Evolutionary conservation across 2,888 invertebrate genomes (phyloP), one percentile per base, ranked within the genome.

Genomic region (Meteorus colon): DNA sequence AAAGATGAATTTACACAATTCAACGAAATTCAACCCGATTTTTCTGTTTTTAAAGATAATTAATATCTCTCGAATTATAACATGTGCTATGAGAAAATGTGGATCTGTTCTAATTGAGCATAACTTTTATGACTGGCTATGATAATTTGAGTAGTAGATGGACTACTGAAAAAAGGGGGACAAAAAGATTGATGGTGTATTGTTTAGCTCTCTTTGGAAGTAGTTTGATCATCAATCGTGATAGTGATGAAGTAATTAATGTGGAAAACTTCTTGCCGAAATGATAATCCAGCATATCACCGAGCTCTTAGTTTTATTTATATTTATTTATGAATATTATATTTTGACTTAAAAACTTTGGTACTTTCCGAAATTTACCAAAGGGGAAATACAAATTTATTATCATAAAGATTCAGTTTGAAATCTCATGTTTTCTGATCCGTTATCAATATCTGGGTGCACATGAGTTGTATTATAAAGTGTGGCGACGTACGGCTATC

Each of bases 1-100:
- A 29, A 24, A 60, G 67, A 69, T 69, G 73, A 34, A 63, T 75
- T 41, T 73, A 60, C 45, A 41, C 67, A 65, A 55, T 70, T 72
- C 59, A 27, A 27, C 37, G 2, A 48, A 63, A 55, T 59, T 70
- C 59, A 37, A n/a, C n/a, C n/a, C 4, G 3, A 60, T 60, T 60
- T 60, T 19, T 27, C 4, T 60, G 59, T 24, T 27, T 60, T 29
- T 2, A 48, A 48, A 10, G 0, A 48, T n/a, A n/a, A n/a, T 16
- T 48, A 5, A 16, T 1, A 48, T 48, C 1, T 4, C 16, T 48
- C n/a, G 4, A 48, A 0, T 48, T 1, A 5, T 6, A 48, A 16
- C 14, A 14, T 16, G 5, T 48, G 48, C 48, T 48, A 2, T 16
- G 2, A n/a, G 1, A n/a, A 14, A 48, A 48, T 5, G n/a, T 1